phyloP scores from a whole-genome alignment of 1,140 invertebrate genomes.

The Drosophila nigrodunni region DNA sequence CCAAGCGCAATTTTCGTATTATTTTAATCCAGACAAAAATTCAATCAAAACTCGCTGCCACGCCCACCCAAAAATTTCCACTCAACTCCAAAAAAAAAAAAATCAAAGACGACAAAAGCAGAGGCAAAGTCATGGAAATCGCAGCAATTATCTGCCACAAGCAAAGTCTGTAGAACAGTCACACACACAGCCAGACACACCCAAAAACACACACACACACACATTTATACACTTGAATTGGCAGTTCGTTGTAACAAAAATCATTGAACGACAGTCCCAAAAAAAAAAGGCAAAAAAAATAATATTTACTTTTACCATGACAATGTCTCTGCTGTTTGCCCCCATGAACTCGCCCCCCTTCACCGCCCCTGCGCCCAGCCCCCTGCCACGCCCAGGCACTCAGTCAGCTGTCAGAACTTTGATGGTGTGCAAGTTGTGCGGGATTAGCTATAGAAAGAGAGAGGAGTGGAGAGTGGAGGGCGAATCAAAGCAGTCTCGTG shows the following conservation, averaged over 20 bases:
- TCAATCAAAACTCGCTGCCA: slow-evolving; percentile 58
- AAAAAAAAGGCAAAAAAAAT: slow-evolving; percentile 52
- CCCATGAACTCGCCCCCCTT: neutral
- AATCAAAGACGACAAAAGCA: slow-evolving; percentile 46
- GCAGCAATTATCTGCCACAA: slow-evolving; percentile 69
- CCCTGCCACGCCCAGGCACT: neutral
- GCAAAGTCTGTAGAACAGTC: slow-evolving; percentile 9
- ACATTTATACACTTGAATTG: slow-evolving; percentile 21
- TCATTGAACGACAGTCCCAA: slow-evolving; percentile 21
- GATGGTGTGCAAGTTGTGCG: slow-evolving; percentile 60
- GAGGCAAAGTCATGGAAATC: slow-evolving; percentile 67
- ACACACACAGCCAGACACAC: slow-evolving; percentile 13
- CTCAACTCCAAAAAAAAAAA: slow-evolving; percentile 8
- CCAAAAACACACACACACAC: neutral
- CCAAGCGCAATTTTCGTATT: slow-evolving; percentile 49
- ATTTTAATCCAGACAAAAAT: slow-evolving; percentile 67
- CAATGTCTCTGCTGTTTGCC: slow-evolving; percentile 61
- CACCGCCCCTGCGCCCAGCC: neutral
- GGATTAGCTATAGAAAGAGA: slow-evolving; percentile 44
- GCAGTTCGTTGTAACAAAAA: slow-evolving; percentile 53
- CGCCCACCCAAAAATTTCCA: neutral
- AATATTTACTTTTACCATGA: slow-evolving; percentile 82
- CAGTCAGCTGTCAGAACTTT: slow-evolving; percentile 41
- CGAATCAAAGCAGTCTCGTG: slow-evolving; percentile 27
- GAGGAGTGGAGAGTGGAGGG: neutral